Base-by-base conservation (phyloP, 2,888 invertebrate genomes). In the Chaetogeoica ovagalla region DNA sequence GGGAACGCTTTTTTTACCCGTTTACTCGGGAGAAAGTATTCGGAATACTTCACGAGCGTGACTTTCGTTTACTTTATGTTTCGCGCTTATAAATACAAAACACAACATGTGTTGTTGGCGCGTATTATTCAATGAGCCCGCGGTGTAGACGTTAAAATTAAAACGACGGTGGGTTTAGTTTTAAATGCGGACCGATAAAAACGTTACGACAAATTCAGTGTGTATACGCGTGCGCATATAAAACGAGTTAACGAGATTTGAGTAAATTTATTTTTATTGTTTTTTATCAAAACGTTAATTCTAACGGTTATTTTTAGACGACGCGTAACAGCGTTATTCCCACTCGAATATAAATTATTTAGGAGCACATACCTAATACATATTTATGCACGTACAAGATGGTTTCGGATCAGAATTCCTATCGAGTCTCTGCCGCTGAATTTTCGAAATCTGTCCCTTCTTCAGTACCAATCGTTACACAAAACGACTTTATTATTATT, bases 141-240 rank as follows among this genome's bases (percentile, higher is more conserved):
- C 52, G 52, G 43, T 43, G 7, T 43, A 52, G 69, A 37, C 69
- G 52, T 77, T 70, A 70, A 77, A 77, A 77, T 62, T 70, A 62
- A 77, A 77, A 77, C 69, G 69, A 70, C 39, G 70, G 70, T 39
- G 69, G 77, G 52, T 70, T 70, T 19, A 8, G 30, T 60, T 77
- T 77, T 62, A 77, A n/a, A 77, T 55, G 69, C 19, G 68, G 59
- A 30, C 69, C 60, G 68, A 77, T 70, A 77, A 77, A 77, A 77
- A 77, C 62, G 77, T 70, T 70, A 77, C 69, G 77, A 77, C 77
- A 77, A 77, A 77, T 62, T 30, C 4, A 30, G 69, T 69, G 60
- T 68, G 60, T 39, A 30, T 76, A 76, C 19, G 48, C n/a, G n/a
- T n/a, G n/a, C n/a, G n/a, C n/a, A 76, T 30, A 30, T 30, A 30